Evolutionary conservation across 2,888 invertebrate species (phyloP).

Genomic region (Deladenus siricidicola): DNA sequence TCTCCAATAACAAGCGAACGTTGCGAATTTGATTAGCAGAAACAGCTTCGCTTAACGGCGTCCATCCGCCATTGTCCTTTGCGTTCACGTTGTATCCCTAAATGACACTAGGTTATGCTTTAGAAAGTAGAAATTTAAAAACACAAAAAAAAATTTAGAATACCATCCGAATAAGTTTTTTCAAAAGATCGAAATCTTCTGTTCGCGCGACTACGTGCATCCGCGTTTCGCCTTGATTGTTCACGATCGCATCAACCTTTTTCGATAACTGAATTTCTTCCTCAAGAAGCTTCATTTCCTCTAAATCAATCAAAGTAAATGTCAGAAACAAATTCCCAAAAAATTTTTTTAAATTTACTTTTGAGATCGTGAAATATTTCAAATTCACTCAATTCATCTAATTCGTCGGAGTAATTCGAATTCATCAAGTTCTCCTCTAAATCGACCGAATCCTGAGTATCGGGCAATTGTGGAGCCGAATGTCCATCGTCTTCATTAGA

Average conservation of each 20-base stretch:
- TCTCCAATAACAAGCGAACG: conserved; percentile 25
- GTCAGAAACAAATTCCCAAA: neutral
- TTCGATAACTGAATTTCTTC: conserved; percentile 16
- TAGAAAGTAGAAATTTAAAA: neutral
- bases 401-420: conserved; percentile 11
- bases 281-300: conserved; percentile 14
- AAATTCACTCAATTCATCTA: conserved; percentile 15
- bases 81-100: conserved; percentile 36
- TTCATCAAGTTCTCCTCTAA: neutral
- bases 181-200: conserved; percentile 18
- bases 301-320: conserved; percentile 6
- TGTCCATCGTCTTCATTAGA: neutral
- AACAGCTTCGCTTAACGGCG: conserved; percentile 38
- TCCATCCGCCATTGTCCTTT: conserved; percentile 36
- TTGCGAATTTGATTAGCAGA: conserved; percentile 17
- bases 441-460: no score
- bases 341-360: conserved; percentile 1
- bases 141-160: neutral
- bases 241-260: conserved; percentile 15
- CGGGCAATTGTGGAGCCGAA: no score
- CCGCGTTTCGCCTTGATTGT: conserved; percentile 33
- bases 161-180: conserved; percentile 26
- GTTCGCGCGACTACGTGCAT: conserved; percentile 31
- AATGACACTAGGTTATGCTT: neutral
- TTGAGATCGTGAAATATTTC: conserved; percentile 17